These are phyloP conservation scores for Mus pahari DNA, from an alignment of 2,113 vertebrate species.

Conservation along the genomic window DNA sequence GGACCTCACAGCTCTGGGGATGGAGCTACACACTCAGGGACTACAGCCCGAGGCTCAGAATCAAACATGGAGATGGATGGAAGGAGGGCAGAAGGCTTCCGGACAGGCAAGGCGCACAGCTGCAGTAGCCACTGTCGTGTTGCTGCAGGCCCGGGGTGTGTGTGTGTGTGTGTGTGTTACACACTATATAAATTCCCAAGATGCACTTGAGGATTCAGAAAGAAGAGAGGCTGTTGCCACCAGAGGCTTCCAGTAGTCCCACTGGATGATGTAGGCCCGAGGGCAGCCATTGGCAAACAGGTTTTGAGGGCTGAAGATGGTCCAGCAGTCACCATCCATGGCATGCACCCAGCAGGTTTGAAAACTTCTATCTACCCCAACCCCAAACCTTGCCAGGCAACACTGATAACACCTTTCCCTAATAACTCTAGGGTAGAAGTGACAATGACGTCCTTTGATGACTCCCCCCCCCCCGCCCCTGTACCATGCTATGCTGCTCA, in stretches of 20 bases:
- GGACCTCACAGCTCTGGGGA: not conserved
- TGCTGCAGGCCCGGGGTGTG: not conserved
- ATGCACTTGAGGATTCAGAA: not conserved
- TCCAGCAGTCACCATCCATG: fast-evolving
- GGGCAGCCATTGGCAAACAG: not conserved
- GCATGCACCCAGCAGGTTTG: fast-evolving
- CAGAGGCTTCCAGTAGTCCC: too few relatives aligned
- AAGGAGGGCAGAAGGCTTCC: not conserved
- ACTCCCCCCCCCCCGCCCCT: too few relatives aligned
- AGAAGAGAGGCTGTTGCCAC: not conserved
- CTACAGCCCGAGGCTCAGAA: not conserved
- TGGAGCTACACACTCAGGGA: too few relatives aligned
- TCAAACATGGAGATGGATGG: not conserved
- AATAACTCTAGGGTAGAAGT: not conserved
- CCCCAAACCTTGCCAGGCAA: fast-evolving
- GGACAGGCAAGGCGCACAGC: not conserved
- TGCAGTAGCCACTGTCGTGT: not conserved
- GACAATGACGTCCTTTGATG: not conserved
- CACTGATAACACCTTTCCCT: not conserved
- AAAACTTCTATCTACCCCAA: fast-evolving
- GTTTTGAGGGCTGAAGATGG: fast-evolving
- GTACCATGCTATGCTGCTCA: not conserved
- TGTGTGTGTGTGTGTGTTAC: not conserved
- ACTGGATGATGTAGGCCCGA: not conserved
- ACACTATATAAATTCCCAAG: not conserved